Evolutionary conservation across 2,797 vertebrate species (phyloP), one percentile per base, ranked within the genome.

Genomic region (Acanthornis magna): DNA sequence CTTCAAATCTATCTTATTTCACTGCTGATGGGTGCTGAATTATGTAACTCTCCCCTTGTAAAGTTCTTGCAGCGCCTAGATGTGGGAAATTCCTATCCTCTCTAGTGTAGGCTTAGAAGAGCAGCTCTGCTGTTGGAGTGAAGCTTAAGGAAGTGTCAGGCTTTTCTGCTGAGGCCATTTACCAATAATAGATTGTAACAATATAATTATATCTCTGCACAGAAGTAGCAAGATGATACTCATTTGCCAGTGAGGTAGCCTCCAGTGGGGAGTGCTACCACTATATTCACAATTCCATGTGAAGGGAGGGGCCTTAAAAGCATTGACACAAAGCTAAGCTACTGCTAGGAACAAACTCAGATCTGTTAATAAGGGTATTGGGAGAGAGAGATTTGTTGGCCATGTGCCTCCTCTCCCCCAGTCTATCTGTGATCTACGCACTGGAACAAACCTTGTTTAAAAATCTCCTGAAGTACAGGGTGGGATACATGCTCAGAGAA

Each of bases 401-500:
- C 7, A 5, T 57, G 18, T 57, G 20, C 16, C 7, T 89, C 16
- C 34, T 15, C 7, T 89, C 16, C 34, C 5, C 1, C 7, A 18
- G 13, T 60, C 10, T 61, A 20, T 48, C 43, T 80, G 53, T 80
- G 57, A 23, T 45, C 38, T 57, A 5, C 5, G 18, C 3, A 22
- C 30, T 29, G 11, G 18, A 92, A 85, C 26, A 79, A 84, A 53
- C 3, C 5, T 67, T 70, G 19, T 11, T 80, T 19, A 67, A 62
- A 82, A 77, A 43, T 20, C 29, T 67, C 16, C 10, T 51, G 40
- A 38, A 1, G 2, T 38, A 66, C 7, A 16, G 22, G 13, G 10
- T 20, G n/a, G 36, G 11, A 73, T 25, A 26, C 0, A 0, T 3
- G 3, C 19, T 87, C 0, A 1, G 30, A 76, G 45, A 73, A 65